Evolutionary conservation across 2,888 invertebrate species (phyloP), one percentile per base, ranked within the genome.

Genomic region (Drosophila peninsularis): DNA sequence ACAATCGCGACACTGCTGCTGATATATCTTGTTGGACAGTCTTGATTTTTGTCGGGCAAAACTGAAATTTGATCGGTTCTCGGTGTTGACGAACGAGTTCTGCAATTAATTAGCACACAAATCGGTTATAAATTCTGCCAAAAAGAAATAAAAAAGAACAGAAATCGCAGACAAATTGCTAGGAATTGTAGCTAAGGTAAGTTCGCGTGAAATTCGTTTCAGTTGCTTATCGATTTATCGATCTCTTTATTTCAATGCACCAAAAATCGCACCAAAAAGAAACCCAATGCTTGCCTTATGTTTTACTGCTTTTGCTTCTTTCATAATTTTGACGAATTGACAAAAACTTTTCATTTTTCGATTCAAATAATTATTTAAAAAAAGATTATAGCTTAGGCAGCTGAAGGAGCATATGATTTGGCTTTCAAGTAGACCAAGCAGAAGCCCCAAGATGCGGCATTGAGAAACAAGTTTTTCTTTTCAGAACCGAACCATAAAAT

Each of bases 151-250:
- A 62, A 66, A 73, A 44, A 27, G 24, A 74, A 44, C n/a, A 17
- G n/a, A 27, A 68, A 71, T 67, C 54, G 60, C 75, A 75, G 68
- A 66, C 67, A 80, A 74, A 71, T 75, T 82, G 71, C 67, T 71
- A 84, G 80, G 78, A 84, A 58, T 78, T 75, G 81, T 84, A 80
- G 82, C 82, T 81, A 80, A 90, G 90, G 90, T 90, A 90, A 90
- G 90, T 90, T 79, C 76, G 88, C 79, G 80, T 78, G 65, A 82
- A 77, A 67, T 80, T 78, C 64, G 75, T 71, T 75, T 65, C 70
- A 75, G 66, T 75, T 84, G 66, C 27, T 62, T 54, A 32, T 54
- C 54, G 41, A 54, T 30, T 6, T 41, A 19, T 61, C 36, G 47
- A 34, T 41, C 27, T 62, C 19, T 65, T 54, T 17, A 67, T 76